Evolutionary conservation across 2,113 vertebrate genomes (phyloP).

Genomic region (Scytalopus superciliaris): DNA sequence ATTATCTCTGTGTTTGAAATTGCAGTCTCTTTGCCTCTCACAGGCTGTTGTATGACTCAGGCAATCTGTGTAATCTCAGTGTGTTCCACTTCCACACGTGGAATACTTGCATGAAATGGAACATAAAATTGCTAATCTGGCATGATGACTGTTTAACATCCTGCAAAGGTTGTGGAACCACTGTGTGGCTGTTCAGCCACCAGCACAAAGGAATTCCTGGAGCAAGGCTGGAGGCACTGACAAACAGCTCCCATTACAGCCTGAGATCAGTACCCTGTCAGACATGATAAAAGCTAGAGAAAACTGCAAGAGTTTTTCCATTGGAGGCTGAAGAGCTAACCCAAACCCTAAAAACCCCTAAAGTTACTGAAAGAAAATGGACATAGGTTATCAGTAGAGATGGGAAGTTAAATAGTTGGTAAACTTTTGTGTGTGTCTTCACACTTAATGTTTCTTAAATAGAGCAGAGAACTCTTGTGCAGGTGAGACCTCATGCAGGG

Average conservation of each 20-base stretch:
- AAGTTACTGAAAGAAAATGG: not conserved
- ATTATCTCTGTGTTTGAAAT: not conserved
- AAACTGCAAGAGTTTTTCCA: not conserved
- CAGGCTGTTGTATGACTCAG: not conserved
- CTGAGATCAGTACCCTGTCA: not conserved
- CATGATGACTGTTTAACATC: not conserved
- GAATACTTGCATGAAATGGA: not conserved
- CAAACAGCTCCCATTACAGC: not conserved
- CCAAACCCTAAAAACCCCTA: not conserved
- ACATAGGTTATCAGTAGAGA: not conserved
- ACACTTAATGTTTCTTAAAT: not conserved
- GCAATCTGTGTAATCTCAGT: not conserved
- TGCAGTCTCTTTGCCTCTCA: not conserved
- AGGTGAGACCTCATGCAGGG: not conserved
- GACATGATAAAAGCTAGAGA: not conserved
- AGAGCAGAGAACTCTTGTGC: not conserved
- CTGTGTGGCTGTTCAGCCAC: not conserved
- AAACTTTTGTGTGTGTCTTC: not conserved
- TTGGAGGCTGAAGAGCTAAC: not conserved
- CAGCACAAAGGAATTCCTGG: not conserved
- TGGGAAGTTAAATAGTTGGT: not conserved
- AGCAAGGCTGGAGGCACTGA: not conserved
- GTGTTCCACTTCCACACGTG: not conserved
- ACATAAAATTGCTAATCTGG: not conserved
- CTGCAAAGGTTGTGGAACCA: not conserved